Percentiles rank a stretch among this genome's conserved stretches.
These are phyloP conservation scores for Prionace glauca DNA, from an alignment of 2,797 vertebrate species.

Conservation along the genomic window DNA sequence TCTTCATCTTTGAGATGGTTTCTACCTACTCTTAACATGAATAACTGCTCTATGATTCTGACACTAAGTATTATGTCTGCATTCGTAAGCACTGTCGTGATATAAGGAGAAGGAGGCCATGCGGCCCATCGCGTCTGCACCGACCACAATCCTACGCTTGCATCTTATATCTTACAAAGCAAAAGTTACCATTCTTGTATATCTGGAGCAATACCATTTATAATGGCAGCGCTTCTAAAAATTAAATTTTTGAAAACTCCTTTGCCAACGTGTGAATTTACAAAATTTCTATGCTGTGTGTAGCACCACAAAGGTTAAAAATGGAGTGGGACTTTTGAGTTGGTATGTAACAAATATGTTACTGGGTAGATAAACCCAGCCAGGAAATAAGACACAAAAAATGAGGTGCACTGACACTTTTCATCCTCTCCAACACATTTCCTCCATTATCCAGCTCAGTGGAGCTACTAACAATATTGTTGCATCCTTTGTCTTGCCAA, in stretches of 20 bases:
- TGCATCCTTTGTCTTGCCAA: too few species aligned
- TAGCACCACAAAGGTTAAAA: neutral
- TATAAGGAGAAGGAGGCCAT: too few species aligned
- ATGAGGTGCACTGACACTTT: neutral
- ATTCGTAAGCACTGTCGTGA: neutral
- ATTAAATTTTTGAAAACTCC: neutral
- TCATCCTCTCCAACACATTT: neutral
- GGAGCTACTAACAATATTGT: neutral
- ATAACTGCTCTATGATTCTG: neutral
- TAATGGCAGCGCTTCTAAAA: neutral
- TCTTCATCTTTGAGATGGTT: neutral
- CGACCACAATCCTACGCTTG: neutral
- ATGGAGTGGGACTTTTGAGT: neutral
- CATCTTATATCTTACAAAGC: neutral
- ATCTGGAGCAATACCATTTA: neutral
- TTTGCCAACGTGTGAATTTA: neutral
- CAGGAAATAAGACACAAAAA: neutral
- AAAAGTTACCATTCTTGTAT: neutral
- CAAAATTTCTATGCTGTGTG: neutral
- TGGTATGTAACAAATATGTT: neutral
- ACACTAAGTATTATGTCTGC: neutral
- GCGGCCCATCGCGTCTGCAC: too few species aligned
- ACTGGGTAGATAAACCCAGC: neutral
- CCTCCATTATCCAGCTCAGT: neutral
- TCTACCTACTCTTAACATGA: neutral